These are phyloP conservation scores for Lasioglossum zephyrum DNA, from an alignment of 2,888 invertebrate genomes.

Conservation along the genomic window DNA sequence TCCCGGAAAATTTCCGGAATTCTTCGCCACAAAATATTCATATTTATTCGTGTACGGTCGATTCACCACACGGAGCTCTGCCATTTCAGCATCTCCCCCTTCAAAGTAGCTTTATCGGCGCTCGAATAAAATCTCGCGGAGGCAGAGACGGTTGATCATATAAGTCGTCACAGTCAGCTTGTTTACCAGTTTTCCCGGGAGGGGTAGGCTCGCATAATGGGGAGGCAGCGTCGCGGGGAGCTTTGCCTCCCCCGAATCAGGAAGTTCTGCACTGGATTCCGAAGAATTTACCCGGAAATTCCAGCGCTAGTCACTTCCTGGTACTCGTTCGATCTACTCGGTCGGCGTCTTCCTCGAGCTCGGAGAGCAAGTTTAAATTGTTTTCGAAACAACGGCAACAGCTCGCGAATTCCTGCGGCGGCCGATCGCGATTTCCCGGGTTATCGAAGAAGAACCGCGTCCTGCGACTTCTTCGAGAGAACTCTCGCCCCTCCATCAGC, in stretches of 20 bases:
- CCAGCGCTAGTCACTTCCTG: neutral
- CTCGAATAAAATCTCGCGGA: conserved; percentile 7
- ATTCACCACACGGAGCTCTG: neutral
- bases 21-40: neutral
- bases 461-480: neutral
- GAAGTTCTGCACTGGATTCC: conserved; percentile 13
- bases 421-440: neutral
- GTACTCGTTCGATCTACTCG: conserved; percentile 4
- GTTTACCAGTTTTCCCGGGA: neutral
- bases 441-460: neutral
- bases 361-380: conserved; percentile 69
- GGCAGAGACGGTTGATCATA: neutral
- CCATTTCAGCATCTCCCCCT: neutral
- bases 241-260: neutral
- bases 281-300: conserved; percentile 22
- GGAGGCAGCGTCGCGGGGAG: neutral
- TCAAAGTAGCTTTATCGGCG: conserved; percentile 3
- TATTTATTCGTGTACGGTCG: neutral
- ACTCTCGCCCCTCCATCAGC: neutral
- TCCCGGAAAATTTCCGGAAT: neutral
- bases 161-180: conserved; percentile 11
- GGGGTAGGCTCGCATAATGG: conserved; percentile 7
- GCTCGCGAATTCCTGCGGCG: conserved; percentile 18
- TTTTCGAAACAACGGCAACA: conserved; percentile 61
- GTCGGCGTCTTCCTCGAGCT: neutral